Evolutionary conservation across 1,140 invertebrate species (phyloP), one percentile per base, ranked within the genome.

Genomic region (Mercenaria mercenaria): DNA sequence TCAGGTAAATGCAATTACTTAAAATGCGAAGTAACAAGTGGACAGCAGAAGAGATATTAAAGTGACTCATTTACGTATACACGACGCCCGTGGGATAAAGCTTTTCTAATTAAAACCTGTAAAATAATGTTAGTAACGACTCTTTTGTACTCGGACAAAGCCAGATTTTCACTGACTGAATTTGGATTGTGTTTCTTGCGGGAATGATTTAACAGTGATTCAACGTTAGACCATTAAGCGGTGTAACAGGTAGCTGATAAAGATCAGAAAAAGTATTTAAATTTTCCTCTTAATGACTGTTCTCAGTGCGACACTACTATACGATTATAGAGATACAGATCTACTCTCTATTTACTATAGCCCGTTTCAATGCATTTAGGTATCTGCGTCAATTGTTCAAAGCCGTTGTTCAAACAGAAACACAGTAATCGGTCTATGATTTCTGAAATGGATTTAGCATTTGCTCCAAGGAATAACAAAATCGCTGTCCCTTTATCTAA

Each of bases 91-190:
- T 15, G 39, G 67, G 67, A 26, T 39, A 72, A 39, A 39, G 2
- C 34, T 72, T 72, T 72, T 72, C 67, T 72, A 72, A 72, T 72
- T 72, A 39, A 72, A 41, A 37, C n/a, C 59, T 43, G 56, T 64
- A 82, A 82, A 82, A 82, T 82, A 82, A 82, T 82, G 80, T 39
- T 50, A 43, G 59, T 56, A 80, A 61, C 47, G 52, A 50, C 43
- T 59, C 77, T 26, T 80, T 82, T 82, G 80, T 82, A 26, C 13
- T 37, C 18, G 56, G 26, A 82, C 80, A 82, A 82, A 82, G 59
- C 34, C 39, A 82, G 59, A 59, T 18, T 37, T 81, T 81, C 47
- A 13, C 47, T 59, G 4, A 26, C 39, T 56, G 37, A 20, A 13
- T 34, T 82, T 26, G 23, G 61, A 64, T 82, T 59, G 80, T n/a